These are phyloP conservation scores for chimpanzee (Pan troglodytes) DNA, from an alignment of 2,113 vertebrate species.

Conservation along the genomic window NHGRI_mPanTro3-v2.1_pri NC_072402.2:109592001-109592500, in stretches of 20 bases:
- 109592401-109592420: constrained; percentile 2
- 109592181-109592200: not conserved
- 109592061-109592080: not conserved
- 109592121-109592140: not conserved
- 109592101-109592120: not conserved
- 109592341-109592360: not conserved
- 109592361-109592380: not conserved
- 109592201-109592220: not conserved
- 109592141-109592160: not conserved
- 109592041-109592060: not conserved
- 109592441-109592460: not conserved
- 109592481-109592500: not conserved
- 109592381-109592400: constrained; percentile 26
- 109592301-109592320: not conserved
- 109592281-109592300: not conserved
- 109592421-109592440: constrained; percentile 26
- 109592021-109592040: not conserved
- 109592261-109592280: not conserved
- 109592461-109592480: not conserved
- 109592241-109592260: not conserved
- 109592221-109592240: not conserved
- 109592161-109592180: not conserved
- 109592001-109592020: not conserved
- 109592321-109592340: not conserved
- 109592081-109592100: not conserved